Conservation (phyloP, 2,113 vertebrate genomes). For the Acanthisitta chloris region DNA sequence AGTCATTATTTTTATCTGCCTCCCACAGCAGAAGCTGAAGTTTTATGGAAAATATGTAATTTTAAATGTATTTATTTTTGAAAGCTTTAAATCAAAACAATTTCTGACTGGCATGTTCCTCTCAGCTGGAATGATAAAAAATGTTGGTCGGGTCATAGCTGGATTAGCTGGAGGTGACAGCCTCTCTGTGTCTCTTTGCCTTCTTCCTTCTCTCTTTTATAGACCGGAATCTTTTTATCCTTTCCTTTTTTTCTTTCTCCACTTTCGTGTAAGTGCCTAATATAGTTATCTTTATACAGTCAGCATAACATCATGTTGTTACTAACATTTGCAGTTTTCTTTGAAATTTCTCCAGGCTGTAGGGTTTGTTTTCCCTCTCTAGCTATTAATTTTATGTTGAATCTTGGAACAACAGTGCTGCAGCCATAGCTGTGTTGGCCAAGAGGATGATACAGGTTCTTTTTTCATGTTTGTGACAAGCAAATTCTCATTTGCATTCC, state of each 20-base stretch:
- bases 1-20: conserved; percentile 51
- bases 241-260: background rate
- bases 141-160: background rate
- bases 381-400: background rate
- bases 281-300: background rate
- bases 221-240: background rate
- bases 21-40: conserved; percentile 12
- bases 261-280: background rate
- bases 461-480: background rate
- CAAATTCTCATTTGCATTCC: background rate
- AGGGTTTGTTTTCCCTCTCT: background rate
- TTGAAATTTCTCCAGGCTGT: background rate
- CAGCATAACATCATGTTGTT: background rate
- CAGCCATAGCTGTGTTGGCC: background rate
- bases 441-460: background rate
- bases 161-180: background rate
- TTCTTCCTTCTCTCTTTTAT: background rate
- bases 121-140: background rate
- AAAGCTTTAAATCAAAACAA: background rate
- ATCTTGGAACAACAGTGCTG: background rate
- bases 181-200: background rate
- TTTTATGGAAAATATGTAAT: conserved; percentile 19
- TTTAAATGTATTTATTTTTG: background rate
- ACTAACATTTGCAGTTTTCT: background rate
- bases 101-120: background rate